Evolutionary conservation across 1,140 invertebrate genomes (phyloP), one percentile per base, ranked within the genome.

Genomic region (Trichogramma pretiosum): DNA sequence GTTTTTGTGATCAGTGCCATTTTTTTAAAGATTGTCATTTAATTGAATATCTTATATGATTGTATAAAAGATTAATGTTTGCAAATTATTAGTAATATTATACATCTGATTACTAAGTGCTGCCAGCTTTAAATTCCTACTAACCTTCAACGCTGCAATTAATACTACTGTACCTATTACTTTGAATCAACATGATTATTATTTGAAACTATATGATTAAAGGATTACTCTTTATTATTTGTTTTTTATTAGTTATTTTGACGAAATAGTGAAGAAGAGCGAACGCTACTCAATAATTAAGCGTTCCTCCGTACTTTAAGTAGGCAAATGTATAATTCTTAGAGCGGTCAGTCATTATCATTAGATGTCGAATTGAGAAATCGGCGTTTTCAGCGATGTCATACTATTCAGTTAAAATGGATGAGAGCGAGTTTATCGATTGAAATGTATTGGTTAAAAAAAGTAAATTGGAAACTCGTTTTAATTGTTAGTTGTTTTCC

Each of bases 181-280:
- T 11, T 64, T 62, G 55, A 65, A 65, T 57, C 60, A 64, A n/a
- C n/a, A n/a, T n/a, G n/a, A 65, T 62, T 64, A 67, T 61, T 65
- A 65, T 50, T 52, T 54, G 55, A 48, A 53, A 50, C 40, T 40
- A 40, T 45, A 53, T 42, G 43, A 28, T 48, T 45, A 46, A 39
- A 45, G 44, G 48, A 53, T 45, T 45, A 53, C 61, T 61, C 48
- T 65, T 61, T 64, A 58, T 63, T 65, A 66, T 53, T 60, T n/a
- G n/a, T n/a, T n/a, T n/a, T 64, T 67, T 63, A 65, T 63, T 67
- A 59, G 62, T 64, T 68, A 65, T 63, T 62, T 63, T 64, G 48
- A n/a, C n/a, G n/a, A n/a, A n/a, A 37, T 24, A 18, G 13, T 9
- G 28, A 48, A 39, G 42, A 53, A 10, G 34, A 52, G 36, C 46